phyloP scores from a whole-genome alignment of 2,113 vertebrate genomes.

The Coptodon rendalli region DNA sequence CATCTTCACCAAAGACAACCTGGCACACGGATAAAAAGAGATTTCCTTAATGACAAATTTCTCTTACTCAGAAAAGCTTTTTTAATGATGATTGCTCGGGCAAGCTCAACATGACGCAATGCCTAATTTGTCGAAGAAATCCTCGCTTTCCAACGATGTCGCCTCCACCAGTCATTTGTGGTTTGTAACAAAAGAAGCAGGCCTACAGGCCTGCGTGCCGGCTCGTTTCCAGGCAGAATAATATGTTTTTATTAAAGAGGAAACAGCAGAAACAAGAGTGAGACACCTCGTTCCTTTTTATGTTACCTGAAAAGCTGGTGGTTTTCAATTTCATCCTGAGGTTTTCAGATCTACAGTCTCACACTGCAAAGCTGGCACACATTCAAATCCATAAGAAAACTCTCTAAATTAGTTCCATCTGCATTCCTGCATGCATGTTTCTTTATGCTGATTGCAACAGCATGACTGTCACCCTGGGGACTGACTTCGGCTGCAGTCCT shows the following conservation, averaged over 20 bases:
- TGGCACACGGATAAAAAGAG: not conserved
- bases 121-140: not conserved
- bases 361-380: not conserved
- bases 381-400: not conserved
- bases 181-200: constrained; percentile 27
- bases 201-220: not conserved
- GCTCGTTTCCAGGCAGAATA: not conserved
- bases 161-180: constrained; percentile 13
- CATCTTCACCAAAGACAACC: not conserved
- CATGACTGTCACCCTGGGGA: not conserved
- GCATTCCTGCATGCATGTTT: not conserved
- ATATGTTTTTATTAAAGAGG: not conserved
- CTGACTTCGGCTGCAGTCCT: not conserved
- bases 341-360: not conserved
- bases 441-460: not conserved
- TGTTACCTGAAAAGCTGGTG: not conserved
- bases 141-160: constrained; percentile 7
- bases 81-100: not conserved
- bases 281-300: not conserved
- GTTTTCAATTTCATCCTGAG: not conserved
- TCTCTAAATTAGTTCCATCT: not conserved
- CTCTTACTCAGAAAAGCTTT: not conserved
- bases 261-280: not conserved
- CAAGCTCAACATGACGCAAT: constrained; percentile 15
- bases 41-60: not conserved